phyloP scores from a whole-genome alignment of 2,797 vertebrate species.

The Loris lydekkerianus region DNA sequence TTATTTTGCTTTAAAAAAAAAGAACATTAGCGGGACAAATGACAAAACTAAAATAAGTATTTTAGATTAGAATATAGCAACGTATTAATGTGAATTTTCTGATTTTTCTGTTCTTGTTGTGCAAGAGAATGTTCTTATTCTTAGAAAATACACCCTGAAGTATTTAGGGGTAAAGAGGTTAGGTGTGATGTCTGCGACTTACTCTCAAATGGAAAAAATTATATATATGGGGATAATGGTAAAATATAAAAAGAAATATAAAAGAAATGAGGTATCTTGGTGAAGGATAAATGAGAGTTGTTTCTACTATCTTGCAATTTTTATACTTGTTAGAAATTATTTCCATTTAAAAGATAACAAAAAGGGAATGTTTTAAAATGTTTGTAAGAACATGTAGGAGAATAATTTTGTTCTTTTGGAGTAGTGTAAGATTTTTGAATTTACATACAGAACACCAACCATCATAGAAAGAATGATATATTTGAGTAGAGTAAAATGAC shows the following conservation, averaged over 20 bases:
- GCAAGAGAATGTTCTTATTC: slow-evolving; percentile 26
- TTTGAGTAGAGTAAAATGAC: slow-evolving; percentile 19
- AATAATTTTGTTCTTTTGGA: slow-evolving; percentile 36
- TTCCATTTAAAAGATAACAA: slow-evolving; percentile 45
- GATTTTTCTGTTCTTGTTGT: neutral
- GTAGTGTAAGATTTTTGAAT: neutral
- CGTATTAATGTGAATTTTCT: slow-evolving; percentile 38
- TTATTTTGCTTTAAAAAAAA: neutral
- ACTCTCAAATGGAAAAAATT: slow-evolving; percentile 33
- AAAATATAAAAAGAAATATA: slow-evolving; percentile 21
- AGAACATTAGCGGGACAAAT: neutral
- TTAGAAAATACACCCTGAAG: slow-evolving; percentile 37
- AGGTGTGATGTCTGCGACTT: neutral
- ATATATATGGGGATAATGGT: neutral
- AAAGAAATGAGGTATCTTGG: neutral
- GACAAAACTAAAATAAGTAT: neutral
- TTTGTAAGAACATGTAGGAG: slow-evolving; percentile 32
- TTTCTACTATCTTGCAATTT: slow-evolving; percentile 23
- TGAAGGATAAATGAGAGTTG: neutral
- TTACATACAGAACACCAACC: slow-evolving; percentile 26
- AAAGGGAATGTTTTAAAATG: slow-evolving; percentile 52
- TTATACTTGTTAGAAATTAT: slow-evolving; percentile 37
- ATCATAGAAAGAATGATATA: neutral
- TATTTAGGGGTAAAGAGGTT: neutral
- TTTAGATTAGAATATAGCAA: slow-evolving; percentile 49